A percentile compares a stretch with the other conserved stretches of the same genome.
These are phyloP conservation scores for Clarias magur DNA, from an alignment of 2,113 vertebrate species.

Conservation along the genomic window DNA sequence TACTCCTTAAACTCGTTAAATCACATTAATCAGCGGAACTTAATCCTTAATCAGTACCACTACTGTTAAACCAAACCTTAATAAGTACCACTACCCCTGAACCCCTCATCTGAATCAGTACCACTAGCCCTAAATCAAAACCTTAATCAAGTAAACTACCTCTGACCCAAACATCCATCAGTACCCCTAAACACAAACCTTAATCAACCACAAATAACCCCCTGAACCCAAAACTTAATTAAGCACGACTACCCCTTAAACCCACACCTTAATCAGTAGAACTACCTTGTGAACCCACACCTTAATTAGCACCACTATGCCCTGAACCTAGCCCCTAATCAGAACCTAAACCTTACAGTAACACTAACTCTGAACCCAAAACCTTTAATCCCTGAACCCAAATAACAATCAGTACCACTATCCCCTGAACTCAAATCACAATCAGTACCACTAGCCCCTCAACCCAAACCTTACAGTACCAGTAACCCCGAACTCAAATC, in stretches of 20 bases:
- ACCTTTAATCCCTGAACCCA: no score
- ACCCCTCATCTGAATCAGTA: no score
- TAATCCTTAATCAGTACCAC: not conserved
- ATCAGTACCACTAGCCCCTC: not conserved
- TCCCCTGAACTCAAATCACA: no score
- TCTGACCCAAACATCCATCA: no score
- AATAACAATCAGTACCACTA: no score
- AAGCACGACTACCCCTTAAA: not conserved
- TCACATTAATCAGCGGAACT: not conserved
- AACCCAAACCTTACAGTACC: not conserved
- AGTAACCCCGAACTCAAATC: not conserved
- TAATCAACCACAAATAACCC: not conserved
- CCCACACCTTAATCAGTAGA: not conserved
- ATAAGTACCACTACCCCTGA: not conserved
- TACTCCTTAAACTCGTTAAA: not conserved
- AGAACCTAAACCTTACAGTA: no score
- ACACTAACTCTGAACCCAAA: no score
- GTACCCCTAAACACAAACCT: not conserved
- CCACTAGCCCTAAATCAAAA: not conserved
- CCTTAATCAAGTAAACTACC: not conserved
- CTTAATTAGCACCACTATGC: not conserved
- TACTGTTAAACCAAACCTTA: not conserved
- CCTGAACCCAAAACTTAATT: not conserved
- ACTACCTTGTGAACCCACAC: not conserved
- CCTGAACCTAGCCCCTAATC: not conserved